Evolutionary conservation across 2,888 invertebrate genomes (phyloP), one percentile per base, ranked within the genome.

Genomic region (Agrotis segetum): DNA sequence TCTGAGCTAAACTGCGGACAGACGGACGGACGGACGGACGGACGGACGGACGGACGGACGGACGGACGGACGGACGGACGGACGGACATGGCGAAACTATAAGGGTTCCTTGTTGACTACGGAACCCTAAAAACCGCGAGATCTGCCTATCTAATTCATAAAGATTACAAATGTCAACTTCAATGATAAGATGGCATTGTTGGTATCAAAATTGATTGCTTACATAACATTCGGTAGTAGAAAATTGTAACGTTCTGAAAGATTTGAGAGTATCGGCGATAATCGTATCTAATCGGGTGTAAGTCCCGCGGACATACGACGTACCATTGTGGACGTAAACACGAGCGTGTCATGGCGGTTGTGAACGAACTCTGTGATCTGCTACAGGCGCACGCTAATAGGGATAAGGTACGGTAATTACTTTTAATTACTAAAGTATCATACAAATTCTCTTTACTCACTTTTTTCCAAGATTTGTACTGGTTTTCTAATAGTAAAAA

Each of bases 311-410:
- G 60, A 24, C 46, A 34, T n/a, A 5, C 7, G 49, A n/a, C 11
- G 21, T 17, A 29, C n/a, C 72, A 82, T 72, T 85, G 79, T 70
- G 71, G 67, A 50, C 29, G 74, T 72, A 69, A 81, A 71, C 68
- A 74, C 61, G 46, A 56, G 52, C 60, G 52, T 49, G 70, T 6
- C 46, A 94, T 93, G 92, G 91, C 90, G 65, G 84, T 89, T 14
- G 89, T 94, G 3, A 88, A 94, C 83, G 97, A 97, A 90, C 93
- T 97, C 79, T 97, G 97, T 90, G 96, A 97, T 81, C 96, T 98
- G 87, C 92, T 98, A 83, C 98, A 98, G 81, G 97, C 97, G 1
- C 98, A 98, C 88, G 97, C 97, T 76, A 98, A 98, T 50, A 96
- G 98, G 84, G 98, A 98, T 96, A 98, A 98, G 97, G 97, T 97